A percentile compares a stretch with the other conserved stretches of the same genome.
Evolutionary conservation across 1,140 invertebrate genomes (phyloP).

Genomic region (Bombus balteatus): DNA sequence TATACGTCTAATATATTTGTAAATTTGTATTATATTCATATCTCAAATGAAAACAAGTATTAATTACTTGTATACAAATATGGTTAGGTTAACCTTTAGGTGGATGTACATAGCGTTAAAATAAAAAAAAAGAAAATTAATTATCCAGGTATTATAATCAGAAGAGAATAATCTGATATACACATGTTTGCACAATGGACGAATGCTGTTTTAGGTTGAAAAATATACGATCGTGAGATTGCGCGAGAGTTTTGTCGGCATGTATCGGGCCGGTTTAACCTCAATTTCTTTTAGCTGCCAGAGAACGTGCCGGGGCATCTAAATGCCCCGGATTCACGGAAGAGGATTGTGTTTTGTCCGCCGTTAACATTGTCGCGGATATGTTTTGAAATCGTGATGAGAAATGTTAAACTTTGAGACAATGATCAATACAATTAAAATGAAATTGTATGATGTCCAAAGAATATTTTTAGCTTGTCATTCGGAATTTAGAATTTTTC

Average conservation of each 20-base stretch:
- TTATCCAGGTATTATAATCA: neutral
- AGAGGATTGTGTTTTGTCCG: neutral
- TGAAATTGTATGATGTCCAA: neutral
- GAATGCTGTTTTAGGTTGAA: constrained; percentile 22
- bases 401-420: neutral
- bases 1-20: no score
- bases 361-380: neutral
- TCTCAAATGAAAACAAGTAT: no score
- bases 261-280: constrained; percentile 51
- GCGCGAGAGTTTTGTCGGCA: constrained; percentile 41
- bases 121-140: neutral
- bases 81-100: neutral
- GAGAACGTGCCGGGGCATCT: constrained; percentile 38
- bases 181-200: constrained; percentile 54
- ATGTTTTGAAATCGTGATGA: neutral
- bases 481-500: neutral
- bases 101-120: neutral
- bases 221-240: constrained; percentile 50
- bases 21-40: no score
- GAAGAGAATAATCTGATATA: constrained; percentile 44
- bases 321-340: neutral
- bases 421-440: neutral
- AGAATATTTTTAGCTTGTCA: neutral
- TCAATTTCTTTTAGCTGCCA: constrained; percentile 52
- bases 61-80: neutral